Conservation (phyloP, 2,113 vertebrate species). For the Pimephales promelas region DNA sequence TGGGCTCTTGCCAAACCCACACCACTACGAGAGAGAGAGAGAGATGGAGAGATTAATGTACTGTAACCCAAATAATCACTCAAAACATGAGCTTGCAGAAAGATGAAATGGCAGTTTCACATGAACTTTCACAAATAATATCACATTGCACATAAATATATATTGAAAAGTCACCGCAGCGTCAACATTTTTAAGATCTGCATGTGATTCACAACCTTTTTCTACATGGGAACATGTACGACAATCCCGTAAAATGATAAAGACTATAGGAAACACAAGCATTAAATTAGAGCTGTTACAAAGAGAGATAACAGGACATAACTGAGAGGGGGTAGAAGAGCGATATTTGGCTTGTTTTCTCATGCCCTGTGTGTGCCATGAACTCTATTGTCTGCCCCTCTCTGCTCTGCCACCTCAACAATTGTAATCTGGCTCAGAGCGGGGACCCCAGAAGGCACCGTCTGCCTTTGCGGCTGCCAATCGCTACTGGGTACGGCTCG, state of each 20-base stretch:
- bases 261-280: neutral
- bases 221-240: neutral
- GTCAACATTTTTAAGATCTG: no score
- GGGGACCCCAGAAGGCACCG: constrained; percentile 50
- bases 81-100: neutral
- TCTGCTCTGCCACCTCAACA: constrained; percentile 52
- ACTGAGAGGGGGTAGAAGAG: constrained; percentile 16
- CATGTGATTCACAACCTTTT: neutral
- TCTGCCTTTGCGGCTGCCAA: constrained; percentile 49
- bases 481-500: constrained; percentile 32
- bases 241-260: neutral
- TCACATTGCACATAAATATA: neutral
- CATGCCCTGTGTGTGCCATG: constrained; percentile 40
- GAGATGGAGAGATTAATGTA: constrained; percentile 22
- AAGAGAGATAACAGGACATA: constrained; percentile 10
- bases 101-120: constrained; percentile 2
- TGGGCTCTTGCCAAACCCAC: constrained; percentile 92
- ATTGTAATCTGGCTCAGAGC: constrained; percentile 50
- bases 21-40: constrained; percentile 74
- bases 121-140: constrained; percentile 16
- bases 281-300: neutral
- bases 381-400: constrained; percentile 42
- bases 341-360: constrained; percentile 41
- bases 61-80: constrained; percentile 15
- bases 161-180: neutral